Percentiles rank a stretch among this genome's conserved stretches.
phyloP scores from a whole-genome alignment of 2,888 invertebrate genomes.

The Cryptus viduatorius region DNA sequence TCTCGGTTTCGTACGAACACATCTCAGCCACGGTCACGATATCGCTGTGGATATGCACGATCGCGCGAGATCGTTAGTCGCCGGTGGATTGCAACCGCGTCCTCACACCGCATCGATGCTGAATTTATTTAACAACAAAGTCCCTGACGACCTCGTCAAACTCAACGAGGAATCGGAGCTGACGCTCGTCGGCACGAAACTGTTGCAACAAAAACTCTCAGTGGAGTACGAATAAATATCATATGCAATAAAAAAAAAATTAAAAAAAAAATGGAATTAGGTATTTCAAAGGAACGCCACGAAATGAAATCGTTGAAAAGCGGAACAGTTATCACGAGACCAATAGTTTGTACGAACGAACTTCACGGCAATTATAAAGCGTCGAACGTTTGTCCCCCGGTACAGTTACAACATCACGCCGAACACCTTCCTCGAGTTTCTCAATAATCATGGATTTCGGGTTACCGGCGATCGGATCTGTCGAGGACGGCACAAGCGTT shows the following conservation, averaged over 20 bases:
- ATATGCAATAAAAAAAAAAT: neutral
- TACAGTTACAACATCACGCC: slow-evolving; percentile 73
- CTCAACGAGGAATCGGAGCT: slow-evolving; percentile 71
- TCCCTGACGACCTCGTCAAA: slow-evolving; percentile 49
- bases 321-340: neutral
- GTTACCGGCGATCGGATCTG: slow-evolving; percentile 77
- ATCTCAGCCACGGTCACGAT: slow-evolving; percentile 70
- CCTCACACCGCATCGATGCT: slow-evolving; percentile 71
- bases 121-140: slow-evolving; percentile 67
- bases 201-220: slow-evolving; percentile 68
- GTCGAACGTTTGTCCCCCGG: neutral
- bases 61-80: slow-evolving; percentile 63
- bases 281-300: neutral
- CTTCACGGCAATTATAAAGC: slow-evolving; percentile 6
- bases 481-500: slow-evolving; percentile 65
- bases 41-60: slow-evolving; percentile 70
- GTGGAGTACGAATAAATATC: slow-evolving; percentile 62
- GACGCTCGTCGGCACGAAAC: slow-evolving; percentile 70
- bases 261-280: neutral
- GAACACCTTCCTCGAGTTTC: slow-evolving; percentile 84
- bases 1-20: slow-evolving; percentile 61
- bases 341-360: neutral
- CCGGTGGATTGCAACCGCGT: slow-evolving; percentile 62
- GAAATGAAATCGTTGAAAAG: neutral
- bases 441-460: slow-evolving; percentile 79